A percentile compares a stretch with the other conserved stretches of the same genome.
These are phyloP conservation scores for Echeneis naucrates DNA, from an alignment of 2,797 vertebrate species.

Conservation along the genomic window DNA sequence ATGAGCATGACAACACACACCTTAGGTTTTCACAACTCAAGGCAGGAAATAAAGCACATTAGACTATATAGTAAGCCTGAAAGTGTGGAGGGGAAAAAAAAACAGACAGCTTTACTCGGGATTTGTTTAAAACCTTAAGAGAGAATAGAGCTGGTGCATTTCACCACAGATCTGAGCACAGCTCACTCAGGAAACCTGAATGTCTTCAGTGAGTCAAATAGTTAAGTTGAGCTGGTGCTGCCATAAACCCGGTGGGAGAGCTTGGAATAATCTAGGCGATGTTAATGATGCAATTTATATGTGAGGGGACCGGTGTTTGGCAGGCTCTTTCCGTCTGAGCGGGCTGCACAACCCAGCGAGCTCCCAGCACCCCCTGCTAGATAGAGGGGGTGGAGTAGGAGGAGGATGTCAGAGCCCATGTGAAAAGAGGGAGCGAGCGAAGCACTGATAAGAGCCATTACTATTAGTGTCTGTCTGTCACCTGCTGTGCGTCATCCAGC, in stretches of 20 bases:
- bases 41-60: slow-evolving; percentile 54
- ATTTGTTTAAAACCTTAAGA: slow-evolving; percentile 69
- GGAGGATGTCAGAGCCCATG: slow-evolving; percentile 83
- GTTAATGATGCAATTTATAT: slow-evolving; percentile 88
- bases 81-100: slow-evolving; percentile 30
- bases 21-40: slow-evolving; percentile 31
- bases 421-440: slow-evolving; percentile 79
- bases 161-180: slow-evolving; percentile 66
- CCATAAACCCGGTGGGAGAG: slow-evolving; percentile 83
- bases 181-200: slow-evolving; percentile 76
- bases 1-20: slow-evolving; percentile 28
- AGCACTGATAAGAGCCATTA: slow-evolving; percentile 85
- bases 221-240: slow-evolving; percentile 81
- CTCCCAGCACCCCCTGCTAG: slow-evolving; percentile 78
- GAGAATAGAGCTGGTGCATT: slow-evolving; percentile 62
- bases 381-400: slow-evolving; percentile 84
- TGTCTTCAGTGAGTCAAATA: slow-evolving; percentile 80
- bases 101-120: slow-evolving; percentile 54
- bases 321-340: slow-evolving; percentile 82
- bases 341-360: slow-evolving; percentile 78
- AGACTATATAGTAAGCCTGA: slow-evolving; percentile 52
- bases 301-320: slow-evolving; percentile 84
- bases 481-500: slow-evolving; percentile 83
- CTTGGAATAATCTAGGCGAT: slow-evolving; percentile 84
- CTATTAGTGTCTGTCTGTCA: slow-evolving; percentile 87